Percentiles rank a stretch among this genome's conserved stretches.
phyloP scores from a whole-genome alignment of 2,113 vertebrate species.

The Dermatemys mawii region DNA sequence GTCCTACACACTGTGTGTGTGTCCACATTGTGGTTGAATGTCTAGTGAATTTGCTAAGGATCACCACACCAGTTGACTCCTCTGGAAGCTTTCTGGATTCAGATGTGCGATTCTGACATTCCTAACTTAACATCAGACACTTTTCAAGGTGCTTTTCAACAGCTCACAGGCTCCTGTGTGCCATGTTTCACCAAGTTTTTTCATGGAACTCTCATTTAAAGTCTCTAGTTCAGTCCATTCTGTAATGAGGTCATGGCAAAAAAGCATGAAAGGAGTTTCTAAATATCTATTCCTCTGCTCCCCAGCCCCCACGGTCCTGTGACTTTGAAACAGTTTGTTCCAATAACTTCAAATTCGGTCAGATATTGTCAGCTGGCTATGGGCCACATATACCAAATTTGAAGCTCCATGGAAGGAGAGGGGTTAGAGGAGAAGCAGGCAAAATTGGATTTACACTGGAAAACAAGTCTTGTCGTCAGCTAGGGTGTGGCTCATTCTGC shows the following conservation, averaged over 20 bases:
- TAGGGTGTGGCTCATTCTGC: neutral
- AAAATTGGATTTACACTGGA: neutral
- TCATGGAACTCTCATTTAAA: neutral
- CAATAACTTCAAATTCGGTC: neutral
- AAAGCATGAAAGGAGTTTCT: fast-evolving
- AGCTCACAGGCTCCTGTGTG: neutral
- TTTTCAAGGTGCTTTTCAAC: conserved; percentile 20
- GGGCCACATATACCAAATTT: neutral
- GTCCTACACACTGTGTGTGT: neutral
- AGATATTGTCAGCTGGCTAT: neutral
- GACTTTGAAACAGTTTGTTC: conserved; percentile 17
- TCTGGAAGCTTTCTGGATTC: neutral
- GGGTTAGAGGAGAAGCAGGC: neutral
- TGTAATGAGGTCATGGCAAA: neutral
- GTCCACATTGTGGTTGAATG: neutral
- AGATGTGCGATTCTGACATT: neutral
- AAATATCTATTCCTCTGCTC: neutral
- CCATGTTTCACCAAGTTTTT: neutral
- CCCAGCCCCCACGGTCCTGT: neutral
- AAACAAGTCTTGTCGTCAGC: neutral
- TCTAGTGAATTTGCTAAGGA: neutral
- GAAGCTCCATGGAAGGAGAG: neutral
- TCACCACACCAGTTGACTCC: neutral
- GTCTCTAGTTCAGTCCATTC: neutral
- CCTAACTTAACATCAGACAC: neutral